Base-by-base conservation (phyloP, 2,888 invertebrate genomes). In the Neoscelio sp. region DNA sequence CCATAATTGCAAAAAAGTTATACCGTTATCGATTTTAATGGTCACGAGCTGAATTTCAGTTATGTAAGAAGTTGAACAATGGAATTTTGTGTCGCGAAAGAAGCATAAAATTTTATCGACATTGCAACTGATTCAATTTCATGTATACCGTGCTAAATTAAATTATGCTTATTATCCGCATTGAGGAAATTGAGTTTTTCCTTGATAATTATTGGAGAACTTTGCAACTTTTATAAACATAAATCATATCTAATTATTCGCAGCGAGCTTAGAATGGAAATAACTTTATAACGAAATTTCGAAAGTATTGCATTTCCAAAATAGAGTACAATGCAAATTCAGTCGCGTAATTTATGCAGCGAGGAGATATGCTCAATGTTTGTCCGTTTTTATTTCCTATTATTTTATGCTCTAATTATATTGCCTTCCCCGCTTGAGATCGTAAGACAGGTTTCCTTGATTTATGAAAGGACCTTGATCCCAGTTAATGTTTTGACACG, bases 1-100 rank as follows among this genome's bases (percentile, higher is more conserved):
- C 17, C 50, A 50, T 52, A 58, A 75, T 60, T 67, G 60, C 60
- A 67, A 60, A 65, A 54, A 75, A 65, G 52, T 65, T 75, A 54
- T 67, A 60, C 67, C 52, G 65, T 78, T 82, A 81, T 78, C 78
- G 78, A 80, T 82, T 80, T 78, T 76, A 82, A 82, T 83, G 81
- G 78, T 76, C 73, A 78, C 73, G 73, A 80, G 78, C 70, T 80
- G 42, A 65, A 75, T 60, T 71, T 80, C 70, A 44, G 65, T 75
- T 76, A 67, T 65, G 71, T 80, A 60, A 80, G 75, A 80, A 80
- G 62, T 79, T 67, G 71, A 42, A 71, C 71, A 75, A 80, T 76
- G 54, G 73, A 76, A 76, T 80, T 80, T 76, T 62, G 71, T 62
- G 13, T 73, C 35, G 62, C 50, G 46, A 65, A 71, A 62, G 60